Base-by-base conservation (phyloP, 2,888 invertebrate species). In the Osedax fenrisi region DNA sequence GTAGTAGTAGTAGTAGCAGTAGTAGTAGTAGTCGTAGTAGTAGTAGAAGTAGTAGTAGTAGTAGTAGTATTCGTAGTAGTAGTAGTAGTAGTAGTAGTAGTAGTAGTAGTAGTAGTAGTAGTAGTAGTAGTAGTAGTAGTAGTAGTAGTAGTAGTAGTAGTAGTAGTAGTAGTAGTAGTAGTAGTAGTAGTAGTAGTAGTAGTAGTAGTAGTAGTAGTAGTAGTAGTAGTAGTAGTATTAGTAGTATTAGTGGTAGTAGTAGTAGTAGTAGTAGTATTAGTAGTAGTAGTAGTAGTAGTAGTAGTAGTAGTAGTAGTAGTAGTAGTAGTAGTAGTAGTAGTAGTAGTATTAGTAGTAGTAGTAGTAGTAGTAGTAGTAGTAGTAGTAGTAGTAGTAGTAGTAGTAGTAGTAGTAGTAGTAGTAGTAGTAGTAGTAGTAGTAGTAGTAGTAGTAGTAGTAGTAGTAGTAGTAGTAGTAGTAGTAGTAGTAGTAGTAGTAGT, bases 51-150 rank as follows among this genome's bases (percentile, higher is more conserved):
- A 70, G 26, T 26, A 70, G 70, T 70, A 70, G 26, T 26, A 70
- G 70, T 70, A 70, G 70, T 26, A 70, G 70, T 70, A 70, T n/a
- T 70, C 26, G 70, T 70, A 70, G 70, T 70, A 70, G 70, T 70
- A 70, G 70, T 17, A 70, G 70, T 70, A 70, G 70, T 70, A 70
- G 26, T 70, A 70, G 70, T 70, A 70, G 70, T 70, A 70, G 70
- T 70, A 70, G 70, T 70, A 70, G 70, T 70, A 70, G 70, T 27
- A 70, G 70, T 70, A 70, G 70, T 17, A 70, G 70, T 41, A 70
- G 70, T 70, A 70, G 70, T 70, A 41, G 70, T 70, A 70, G 70
- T 70, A 70, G 70, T 70, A 70, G 70, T 70, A 70, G 70, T 70
- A 70, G 70, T 70, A 70, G 70, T 70, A 26, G 70, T 70, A 70